phyloP scores from a whole-genome alignment of 2,888 invertebrate genomes.

The Harpalus rubripes region DNA sequence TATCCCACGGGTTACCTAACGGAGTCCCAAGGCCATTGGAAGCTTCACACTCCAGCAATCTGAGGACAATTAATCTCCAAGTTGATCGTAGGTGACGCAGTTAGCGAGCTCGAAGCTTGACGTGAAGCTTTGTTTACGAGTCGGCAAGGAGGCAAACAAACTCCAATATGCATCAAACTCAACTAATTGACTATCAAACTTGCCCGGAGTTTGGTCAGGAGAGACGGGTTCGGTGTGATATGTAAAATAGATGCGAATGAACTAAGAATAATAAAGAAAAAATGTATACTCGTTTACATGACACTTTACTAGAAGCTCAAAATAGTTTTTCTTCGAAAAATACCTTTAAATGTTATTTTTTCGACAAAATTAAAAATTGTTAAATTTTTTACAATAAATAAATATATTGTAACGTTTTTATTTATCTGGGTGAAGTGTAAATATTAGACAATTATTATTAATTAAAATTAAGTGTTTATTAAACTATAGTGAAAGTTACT shows the following conservation, averaged over 20 bases:
- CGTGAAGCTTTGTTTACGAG: constrained; percentile 33
- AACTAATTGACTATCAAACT: constrained; percentile 40
- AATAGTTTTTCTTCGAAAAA: too few relatives aligned
- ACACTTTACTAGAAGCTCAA: too few relatives aligned
- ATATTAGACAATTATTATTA: too few relatives aligned
- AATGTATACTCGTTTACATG: too few relatives aligned
- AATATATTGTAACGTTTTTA: too few relatives aligned
- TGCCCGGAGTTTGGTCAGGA: neutral
- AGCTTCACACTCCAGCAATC: neutral
- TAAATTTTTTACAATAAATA: too few relatives aligned
- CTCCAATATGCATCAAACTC: constrained; percentile 46
- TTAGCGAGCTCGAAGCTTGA: neutral
- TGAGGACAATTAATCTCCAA: constrained; percentile 18
- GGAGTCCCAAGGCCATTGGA: neutral
- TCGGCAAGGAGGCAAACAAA: constrained; percentile 17
- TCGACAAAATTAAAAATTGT: too few relatives aligned
- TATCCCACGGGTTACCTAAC: too few relatives aligned
- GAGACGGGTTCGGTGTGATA: neutral
- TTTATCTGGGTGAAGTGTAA: too few relatives aligned
- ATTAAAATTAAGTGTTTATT: too few relatives aligned
- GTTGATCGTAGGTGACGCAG: constrained; percentile 2
- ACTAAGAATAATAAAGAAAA: neutral
- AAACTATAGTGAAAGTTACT: too few relatives aligned
- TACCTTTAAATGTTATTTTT: too few relatives aligned
- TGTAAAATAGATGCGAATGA: neutral